Conservation (phyloP, 2,888 invertebrate genomes). For the Andrena bicolor region DNA sequence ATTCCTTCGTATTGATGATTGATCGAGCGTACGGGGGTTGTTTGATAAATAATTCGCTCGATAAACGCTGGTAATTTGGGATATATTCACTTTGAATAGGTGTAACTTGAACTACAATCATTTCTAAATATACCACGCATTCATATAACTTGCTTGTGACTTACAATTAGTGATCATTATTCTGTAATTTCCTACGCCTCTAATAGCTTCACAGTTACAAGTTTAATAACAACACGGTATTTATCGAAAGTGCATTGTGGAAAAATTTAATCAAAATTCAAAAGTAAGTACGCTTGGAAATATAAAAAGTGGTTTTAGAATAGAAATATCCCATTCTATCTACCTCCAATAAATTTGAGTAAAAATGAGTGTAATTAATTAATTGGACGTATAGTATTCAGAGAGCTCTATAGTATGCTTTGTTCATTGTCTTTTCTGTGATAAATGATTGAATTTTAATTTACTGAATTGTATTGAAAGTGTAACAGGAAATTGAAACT, state of each 20-base stretch:
- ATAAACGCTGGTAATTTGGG: background rate
- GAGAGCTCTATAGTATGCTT: background rate
- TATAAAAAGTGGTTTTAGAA: slow-evolving; percentile 9
- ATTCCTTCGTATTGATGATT: background rate
- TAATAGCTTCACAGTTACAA: background rate
- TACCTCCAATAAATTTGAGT: too few species aligned
- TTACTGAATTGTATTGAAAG: background rate
- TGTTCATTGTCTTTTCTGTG: background rate
- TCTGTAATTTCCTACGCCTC: background rate
- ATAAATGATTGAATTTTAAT: too few species aligned
- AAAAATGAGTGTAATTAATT: too few species aligned
- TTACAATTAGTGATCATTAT: background rate
- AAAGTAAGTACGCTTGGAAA: background rate
- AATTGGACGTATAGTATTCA: too few species aligned
- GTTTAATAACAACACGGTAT: background rate
- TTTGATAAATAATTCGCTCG: background rate
- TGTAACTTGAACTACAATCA: background rate
- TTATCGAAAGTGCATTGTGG: background rate
- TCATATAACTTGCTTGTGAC: background rate
- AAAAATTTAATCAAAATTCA: too few species aligned
- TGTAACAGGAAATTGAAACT: background rate
- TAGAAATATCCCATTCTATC: slow-evolving; percentile 36
- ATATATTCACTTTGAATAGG: background rate
- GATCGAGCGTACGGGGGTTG: background rate
- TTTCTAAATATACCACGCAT: background rate